A percentile compares a stretch with the other conserved stretches of the same genome.
Evolutionary conservation across 2,113 vertebrate species (phyloP).

Genomic region (Lophochroa leadbeateri): DNA sequence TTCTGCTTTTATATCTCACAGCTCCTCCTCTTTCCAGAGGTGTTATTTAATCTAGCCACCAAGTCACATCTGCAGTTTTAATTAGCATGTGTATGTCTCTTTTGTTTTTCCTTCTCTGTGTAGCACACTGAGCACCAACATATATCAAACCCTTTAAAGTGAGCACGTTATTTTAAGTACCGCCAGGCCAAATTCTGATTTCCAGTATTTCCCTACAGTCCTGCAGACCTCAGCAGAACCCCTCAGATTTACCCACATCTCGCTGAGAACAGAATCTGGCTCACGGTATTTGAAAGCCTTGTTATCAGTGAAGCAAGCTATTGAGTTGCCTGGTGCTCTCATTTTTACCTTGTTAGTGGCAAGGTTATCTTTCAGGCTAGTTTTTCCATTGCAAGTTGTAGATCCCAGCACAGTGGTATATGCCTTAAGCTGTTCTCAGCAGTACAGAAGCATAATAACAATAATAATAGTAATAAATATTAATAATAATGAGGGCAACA

Average conservation of each 20-base stretch:
- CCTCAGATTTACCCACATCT: constrained; percentile 15
- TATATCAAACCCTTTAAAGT: background rate
- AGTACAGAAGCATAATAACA: background rate
- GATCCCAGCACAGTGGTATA: constrained; percentile 15
- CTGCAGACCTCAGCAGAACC: constrained; percentile 38
- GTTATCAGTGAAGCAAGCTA: constrained; percentile 25
- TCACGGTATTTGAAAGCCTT: constrained; percentile 37
- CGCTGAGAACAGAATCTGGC: background rate
- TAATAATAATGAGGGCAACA: background rate
- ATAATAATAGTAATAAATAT: background rate
- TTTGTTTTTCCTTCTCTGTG: constrained; percentile 22
- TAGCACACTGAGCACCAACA: background rate
- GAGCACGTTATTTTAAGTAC: background rate
- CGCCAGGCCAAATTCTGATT: background rate
- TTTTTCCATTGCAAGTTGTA: background rate
- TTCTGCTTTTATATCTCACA: constrained; percentile 30
- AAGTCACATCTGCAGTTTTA: constrained; percentile 56
- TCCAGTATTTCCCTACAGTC: constrained; percentile 27
- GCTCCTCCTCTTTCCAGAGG: constrained; percentile 25
- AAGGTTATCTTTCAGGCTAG: constrained; percentile 49
- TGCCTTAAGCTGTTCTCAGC: constrained; percentile 2
- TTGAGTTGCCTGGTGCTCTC: constrained; percentile 11
- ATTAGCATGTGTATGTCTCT: constrained; percentile 9
- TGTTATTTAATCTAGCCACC: constrained; percentile 47
- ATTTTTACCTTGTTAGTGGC: constrained; percentile 64